These are phyloP conservation scores for Pimephales promelas DNA, from an alignment of 2,113 vertebrate genomes.

Conservation along the genomic window DNA sequence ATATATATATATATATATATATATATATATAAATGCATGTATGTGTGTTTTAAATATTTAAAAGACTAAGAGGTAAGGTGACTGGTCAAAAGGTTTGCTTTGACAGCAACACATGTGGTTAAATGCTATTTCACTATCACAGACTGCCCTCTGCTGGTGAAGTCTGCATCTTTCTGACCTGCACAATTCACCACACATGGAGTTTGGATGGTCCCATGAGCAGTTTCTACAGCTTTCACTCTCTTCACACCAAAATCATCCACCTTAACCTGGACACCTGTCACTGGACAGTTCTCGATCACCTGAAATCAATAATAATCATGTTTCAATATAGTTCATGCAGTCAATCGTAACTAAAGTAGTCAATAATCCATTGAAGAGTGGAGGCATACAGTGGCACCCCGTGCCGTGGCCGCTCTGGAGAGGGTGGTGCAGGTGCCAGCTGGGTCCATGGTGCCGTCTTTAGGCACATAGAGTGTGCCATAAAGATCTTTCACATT, in stretches of 20 bases:
- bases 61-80: not conserved
- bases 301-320: constrained; percentile 73
- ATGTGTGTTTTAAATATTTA: too few species aligned
- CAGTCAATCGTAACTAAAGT: not conserved
- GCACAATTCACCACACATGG: constrained; percentile 94
- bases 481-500: constrained; percentile 90
- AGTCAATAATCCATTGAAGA: not conserved
- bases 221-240: constrained; percentile 85
- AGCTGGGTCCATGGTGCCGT: constrained; percentile 95
- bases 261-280: constrained; percentile 79
- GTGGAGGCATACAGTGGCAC: constrained; percentile 80
- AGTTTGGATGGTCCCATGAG: constrained; percentile 84
- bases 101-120: not conserved
- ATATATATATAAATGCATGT: too few species aligned
- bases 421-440: constrained; percentile 89
- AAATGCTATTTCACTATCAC: not conserved
- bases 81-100: not conserved
- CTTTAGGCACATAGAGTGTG: constrained; percentile 91
- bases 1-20: too few species aligned
- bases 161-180: constrained; percentile 70
- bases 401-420: constrained; percentile 84
- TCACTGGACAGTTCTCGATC: constrained; percentile 94
- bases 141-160: constrained; percentile 51
- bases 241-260: constrained; percentile 86
- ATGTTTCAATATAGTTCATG: not conserved